Conservation (phyloP, 2,888 invertebrate genomes). For the Thyatira batis region DNA sequence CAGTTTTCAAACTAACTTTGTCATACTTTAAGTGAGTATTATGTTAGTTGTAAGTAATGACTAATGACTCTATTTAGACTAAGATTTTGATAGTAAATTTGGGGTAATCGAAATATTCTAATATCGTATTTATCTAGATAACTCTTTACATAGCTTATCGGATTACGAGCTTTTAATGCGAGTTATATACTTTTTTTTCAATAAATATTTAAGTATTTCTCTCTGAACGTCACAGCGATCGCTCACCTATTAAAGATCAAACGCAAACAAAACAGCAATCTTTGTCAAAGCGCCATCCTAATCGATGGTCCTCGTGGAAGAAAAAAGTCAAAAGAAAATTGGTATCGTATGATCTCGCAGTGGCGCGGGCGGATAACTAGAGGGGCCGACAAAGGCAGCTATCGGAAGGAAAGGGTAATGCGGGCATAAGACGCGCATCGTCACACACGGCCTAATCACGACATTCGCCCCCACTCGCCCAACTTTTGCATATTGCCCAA, state of each 20-base stretch:
- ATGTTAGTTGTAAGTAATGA: too few species aligned
- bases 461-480: constrained; percentile 52
- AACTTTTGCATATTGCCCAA: constrained; percentile 80
- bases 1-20: constrained; percentile 46
- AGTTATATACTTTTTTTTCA: too few species aligned
- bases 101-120: not conserved
- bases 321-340: constrained; percentile 63
- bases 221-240: not conserved
- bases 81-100: too few species aligned
- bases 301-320: constrained; percentile 51
- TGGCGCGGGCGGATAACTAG: constrained; percentile 62
- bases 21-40: constrained; percentile 14
- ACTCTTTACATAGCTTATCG: too few species aligned
- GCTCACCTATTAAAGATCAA: not conserved
- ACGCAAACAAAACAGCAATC: not conserved
- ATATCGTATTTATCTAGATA: too few species aligned
- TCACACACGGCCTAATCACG: constrained; percentile 81
- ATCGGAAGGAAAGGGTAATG: constrained; percentile 83
- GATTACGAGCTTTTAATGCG: too few species aligned
- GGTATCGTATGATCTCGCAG: constrained; percentile 66
- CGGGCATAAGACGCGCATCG: constrained; percentile 82
- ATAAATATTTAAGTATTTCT: not conserved
- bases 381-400: constrained; percentile 74
- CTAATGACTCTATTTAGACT: too few species aligned
- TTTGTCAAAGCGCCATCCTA: constrained; percentile 12